These are phyloP conservation scores for Hycleus cichorii DNA, from an alignment of 1,140 invertebrate genomes.

Conservation along the genomic window DNA sequence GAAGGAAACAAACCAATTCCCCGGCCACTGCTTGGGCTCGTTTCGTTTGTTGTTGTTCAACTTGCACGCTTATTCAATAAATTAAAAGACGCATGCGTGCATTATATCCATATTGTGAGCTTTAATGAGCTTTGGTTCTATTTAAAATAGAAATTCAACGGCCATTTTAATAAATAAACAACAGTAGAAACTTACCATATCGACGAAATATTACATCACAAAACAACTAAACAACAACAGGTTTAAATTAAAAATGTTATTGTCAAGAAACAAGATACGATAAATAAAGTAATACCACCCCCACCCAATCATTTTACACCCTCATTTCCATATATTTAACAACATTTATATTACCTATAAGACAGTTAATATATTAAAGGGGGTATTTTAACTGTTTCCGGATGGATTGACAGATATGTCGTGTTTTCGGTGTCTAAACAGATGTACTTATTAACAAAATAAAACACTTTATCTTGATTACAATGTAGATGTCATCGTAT, in stretches of 20 bases:
- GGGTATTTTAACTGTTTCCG: conserved; percentile 14
- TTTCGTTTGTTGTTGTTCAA: too few species aligned
- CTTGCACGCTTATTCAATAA: conserved; percentile 9
- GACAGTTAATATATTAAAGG: conserved; percentile 5
- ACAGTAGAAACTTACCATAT: too few species aligned
- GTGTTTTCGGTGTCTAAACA: conserved; percentile 27
- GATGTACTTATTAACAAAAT: conserved; percentile 29
- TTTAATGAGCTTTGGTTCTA: conserved; percentile 20
- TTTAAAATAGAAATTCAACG: background rate
- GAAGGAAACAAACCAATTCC: conserved; percentile 28
- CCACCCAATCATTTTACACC: conserved; percentile 10
- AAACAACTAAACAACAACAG: too few species aligned
- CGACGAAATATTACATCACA: too few species aligned
- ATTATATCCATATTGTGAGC: conserved; percentile 14
- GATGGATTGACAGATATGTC: conserved; percentile 24
- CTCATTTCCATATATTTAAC: background rate
- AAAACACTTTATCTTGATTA: background rate
- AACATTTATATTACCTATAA: background rate
- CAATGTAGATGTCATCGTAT: conserved; percentile 30
- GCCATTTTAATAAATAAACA: too few species aligned
- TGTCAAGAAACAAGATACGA: background rate
- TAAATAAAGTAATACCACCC: conserved; percentile 1
- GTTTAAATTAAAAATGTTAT: too few species aligned
- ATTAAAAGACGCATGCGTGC: conserved; percentile 12
- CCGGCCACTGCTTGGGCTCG: conserved; percentile 23